phyloP scores from a whole-genome alignment of 2,113 vertebrate genomes.

The Halichoeres trimaculatus region DNA sequence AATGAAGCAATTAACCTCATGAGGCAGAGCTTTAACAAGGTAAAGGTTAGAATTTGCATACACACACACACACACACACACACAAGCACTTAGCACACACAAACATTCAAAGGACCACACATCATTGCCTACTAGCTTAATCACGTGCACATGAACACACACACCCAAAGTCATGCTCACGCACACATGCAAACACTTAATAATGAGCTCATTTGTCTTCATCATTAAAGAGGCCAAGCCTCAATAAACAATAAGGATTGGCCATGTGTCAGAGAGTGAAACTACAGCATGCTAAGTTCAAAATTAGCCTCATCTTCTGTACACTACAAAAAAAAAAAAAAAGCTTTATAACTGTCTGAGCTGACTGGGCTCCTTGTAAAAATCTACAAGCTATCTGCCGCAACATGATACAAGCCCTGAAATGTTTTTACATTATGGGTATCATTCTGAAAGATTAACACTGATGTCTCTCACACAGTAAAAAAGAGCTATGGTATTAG shows the following conservation, averaged over 20 bases:
- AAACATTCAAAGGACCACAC: slow-evolving; percentile 1
- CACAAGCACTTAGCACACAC: slow-evolving; percentile 7
- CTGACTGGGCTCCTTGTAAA: neutral
- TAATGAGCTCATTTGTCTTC: slow-evolving; percentile 75
- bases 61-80: slow-evolving; percentile 3
- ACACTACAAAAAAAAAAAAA: too few relatives aligned
- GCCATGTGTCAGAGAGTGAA: slow-evolving; percentile 30
- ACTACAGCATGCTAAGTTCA: slow-evolving; percentile 36
- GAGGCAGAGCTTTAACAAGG: slow-evolving; percentile 51
- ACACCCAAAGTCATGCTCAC: neutral
- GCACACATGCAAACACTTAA: slow-evolving; percentile 43
- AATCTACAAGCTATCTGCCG: neutral
- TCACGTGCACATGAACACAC: slow-evolving; percentile 1
- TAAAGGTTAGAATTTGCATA: slow-evolving; percentile 61
- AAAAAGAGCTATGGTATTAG: neutral
- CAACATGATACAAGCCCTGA: neutral
- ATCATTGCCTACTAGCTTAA: neutral
- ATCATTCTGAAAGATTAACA: neutral
- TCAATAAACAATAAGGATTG: slow-evolving; percentile 47
- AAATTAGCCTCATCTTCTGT: slow-evolving; percentile 21
- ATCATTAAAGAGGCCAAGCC: slow-evolving; percentile 66
- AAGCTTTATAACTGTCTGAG: neutral
- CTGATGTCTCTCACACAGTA: neutral
- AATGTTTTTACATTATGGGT: neutral
- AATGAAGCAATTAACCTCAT: slow-evolving; percentile 70